Percentiles rank a stretch among this genome's conserved stretches.
Conservation (phyloP, 2,888 invertebrate species). For the Drosophila prolongata region DNA sequence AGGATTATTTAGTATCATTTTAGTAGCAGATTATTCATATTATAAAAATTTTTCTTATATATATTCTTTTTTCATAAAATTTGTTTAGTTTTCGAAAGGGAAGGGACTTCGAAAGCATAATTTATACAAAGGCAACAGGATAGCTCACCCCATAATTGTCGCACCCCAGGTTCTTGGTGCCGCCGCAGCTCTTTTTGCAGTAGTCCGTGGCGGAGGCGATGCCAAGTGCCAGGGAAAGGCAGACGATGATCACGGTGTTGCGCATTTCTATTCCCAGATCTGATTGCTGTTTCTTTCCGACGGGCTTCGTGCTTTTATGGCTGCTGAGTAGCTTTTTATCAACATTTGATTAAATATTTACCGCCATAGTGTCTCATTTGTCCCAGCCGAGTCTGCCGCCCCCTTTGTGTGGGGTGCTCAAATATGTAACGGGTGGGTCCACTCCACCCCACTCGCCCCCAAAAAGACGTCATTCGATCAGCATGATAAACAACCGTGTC, state of each 20-base stretch:
- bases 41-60: too few relatives aligned
- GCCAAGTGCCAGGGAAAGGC: constrained; percentile 39
- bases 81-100: too few relatives aligned
- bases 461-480: constrained; percentile 25
- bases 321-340: constrained; percentile 25
- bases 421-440: constrained; percentile 1
- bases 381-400: constrained; percentile 17
- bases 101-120: too few relatives aligned
- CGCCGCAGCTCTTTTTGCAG: constrained; percentile 51
- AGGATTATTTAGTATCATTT: too few relatives aligned
- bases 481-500: constrained; percentile 12
- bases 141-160: constrained; percentile 56
- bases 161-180: constrained; percentile 58
- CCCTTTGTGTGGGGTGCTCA: constrained; percentile 3
- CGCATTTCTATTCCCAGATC: constrained; percentile 44
- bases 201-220: constrained; percentile 51
- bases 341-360: constrained; percentile 72
- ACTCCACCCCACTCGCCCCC: neutral
- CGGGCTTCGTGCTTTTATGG: constrained; percentile 49
- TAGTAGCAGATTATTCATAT: too few relatives aligned
- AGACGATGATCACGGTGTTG: constrained; percentile 27
- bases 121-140: neutral
- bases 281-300: constrained; percentile 32
- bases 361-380: constrained; percentile 35
- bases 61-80: too few relatives aligned